Conservation (phyloP, 2,113 vertebrate genomes). For the Trochalopteron elliotii region DNA sequence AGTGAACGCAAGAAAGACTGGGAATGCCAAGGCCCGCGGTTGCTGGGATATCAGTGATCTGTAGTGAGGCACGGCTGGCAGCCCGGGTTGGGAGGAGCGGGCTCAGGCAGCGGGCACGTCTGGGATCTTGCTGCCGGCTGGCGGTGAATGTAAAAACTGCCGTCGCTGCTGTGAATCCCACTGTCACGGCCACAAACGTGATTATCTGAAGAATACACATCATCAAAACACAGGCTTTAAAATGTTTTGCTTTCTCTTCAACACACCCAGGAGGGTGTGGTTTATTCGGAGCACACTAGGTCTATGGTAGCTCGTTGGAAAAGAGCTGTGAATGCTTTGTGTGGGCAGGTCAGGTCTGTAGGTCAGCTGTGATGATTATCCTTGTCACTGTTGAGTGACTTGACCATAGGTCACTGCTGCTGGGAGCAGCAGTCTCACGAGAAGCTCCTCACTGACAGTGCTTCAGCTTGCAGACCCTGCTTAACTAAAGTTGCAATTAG, state of each 20-base stretch:
- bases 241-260: neutral
- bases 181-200: neutral
- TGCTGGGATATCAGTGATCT: neutral
- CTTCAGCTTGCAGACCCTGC: neutral
- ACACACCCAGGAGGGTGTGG: fast-evolving
- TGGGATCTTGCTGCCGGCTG: slow-evolving; percentile 64
- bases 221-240: neutral
- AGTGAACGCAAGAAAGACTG: neutral
- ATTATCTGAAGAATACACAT: neutral
- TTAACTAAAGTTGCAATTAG: neutral
- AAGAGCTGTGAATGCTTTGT: neutral
- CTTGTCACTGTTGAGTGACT: neutral
- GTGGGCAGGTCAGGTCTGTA: neutral
- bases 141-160: neutral
- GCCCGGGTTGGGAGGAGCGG: neutral
- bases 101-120: neutral
- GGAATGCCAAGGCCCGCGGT: neutral
- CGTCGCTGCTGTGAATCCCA: neutral
- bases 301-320: neutral
- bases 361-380: neutral
- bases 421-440: neutral
- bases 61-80: fast-evolving
- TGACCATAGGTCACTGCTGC: neutral
- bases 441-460: fast-evolving
- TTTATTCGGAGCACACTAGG: neutral